Evolutionary conservation across 2,113 vertebrate species (phyloP).

Genomic region (Heterotilapia buettikoferi): DNA sequence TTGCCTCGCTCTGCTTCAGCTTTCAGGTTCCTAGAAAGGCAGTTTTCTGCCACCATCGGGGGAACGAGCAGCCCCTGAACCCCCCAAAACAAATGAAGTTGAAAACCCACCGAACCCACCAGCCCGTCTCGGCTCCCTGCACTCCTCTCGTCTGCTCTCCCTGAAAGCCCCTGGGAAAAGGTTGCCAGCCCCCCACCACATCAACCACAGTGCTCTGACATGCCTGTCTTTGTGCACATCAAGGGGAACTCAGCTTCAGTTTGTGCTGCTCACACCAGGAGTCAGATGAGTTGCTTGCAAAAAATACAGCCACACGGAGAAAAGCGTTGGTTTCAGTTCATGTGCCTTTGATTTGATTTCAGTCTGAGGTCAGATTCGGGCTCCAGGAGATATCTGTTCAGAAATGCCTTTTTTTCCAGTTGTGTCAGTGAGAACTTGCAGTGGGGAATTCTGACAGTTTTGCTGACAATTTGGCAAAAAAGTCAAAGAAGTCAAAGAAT

Average conservation of each 20-base stretch:
- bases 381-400: background rate
- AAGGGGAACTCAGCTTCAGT: background rate
- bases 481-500: background rate
- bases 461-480: background rate
- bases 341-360: conserved; percentile 32
- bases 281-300: background rate
- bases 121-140: conserved; percentile 45
- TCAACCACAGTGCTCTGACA: conserved; percentile 43
- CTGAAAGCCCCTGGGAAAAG: conserved; percentile 45
- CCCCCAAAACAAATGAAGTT: conserved; percentile 15
- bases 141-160: conserved; percentile 36
- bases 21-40: conserved; percentile 71
- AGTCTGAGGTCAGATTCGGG: conserved; percentile 36
- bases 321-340: background rate
- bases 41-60: conserved; percentile 12
- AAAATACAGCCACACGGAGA: background rate
- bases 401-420: background rate
- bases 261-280: background rate
- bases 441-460: background rate
- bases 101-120: conserved; percentile 64
- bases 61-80: conserved; percentile 45
- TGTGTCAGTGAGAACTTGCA: background rate
- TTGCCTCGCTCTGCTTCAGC: background rate
- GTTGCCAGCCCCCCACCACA: conserved; percentile 56
- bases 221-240: conserved; percentile 29